A percentile compares a stretch with the other conserved stretches of the same genome.
phyloP scores from a whole-genome alignment of 2,113 vertebrate species.

The Platysternon megacephalum region DNA sequence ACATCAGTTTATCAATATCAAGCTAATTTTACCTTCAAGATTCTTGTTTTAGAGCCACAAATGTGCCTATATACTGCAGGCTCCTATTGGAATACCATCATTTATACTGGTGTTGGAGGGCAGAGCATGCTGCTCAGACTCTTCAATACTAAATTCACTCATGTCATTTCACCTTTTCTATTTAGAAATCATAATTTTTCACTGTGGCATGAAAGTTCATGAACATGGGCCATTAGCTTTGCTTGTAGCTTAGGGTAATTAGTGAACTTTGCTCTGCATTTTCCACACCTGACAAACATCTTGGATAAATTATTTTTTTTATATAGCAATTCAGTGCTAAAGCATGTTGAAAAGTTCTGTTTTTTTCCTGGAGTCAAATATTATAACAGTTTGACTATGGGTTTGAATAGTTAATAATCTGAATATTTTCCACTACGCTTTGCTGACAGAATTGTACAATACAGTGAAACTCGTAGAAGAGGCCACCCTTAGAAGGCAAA shows the following conservation, averaged over 20 bases:
- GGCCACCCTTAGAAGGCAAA: neutral
- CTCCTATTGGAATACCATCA: neutral
- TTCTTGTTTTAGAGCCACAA: slow-evolving; percentile 27
- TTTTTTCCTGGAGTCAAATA: neutral
- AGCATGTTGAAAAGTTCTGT: neutral
- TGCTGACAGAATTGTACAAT: neutral
- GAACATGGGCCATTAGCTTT: slow-evolving; percentile 17
- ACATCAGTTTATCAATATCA: slow-evolving; percentile 18
- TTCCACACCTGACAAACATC: neutral
- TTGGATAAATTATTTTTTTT: neutral
- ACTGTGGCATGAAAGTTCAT: neutral
- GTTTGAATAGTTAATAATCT: neutral
- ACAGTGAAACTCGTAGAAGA: neutral
- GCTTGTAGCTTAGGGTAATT: slow-evolving; percentile 25
- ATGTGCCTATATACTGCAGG: neutral
- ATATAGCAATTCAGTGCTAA: neutral
- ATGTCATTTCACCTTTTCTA: neutral
- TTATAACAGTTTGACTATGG: neutral
- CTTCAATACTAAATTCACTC: neutral
- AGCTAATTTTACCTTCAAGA: slow-evolving; percentile 29
- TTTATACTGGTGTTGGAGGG: neutral
- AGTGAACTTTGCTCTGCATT: neutral
- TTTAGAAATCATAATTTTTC: slow-evolving; percentile 18
- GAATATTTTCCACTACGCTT: neutral
- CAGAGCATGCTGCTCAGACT: neutral